Conservation (phyloP, 2,888 invertebrate species). For the Schrankia costaestrigalis region DNA sequence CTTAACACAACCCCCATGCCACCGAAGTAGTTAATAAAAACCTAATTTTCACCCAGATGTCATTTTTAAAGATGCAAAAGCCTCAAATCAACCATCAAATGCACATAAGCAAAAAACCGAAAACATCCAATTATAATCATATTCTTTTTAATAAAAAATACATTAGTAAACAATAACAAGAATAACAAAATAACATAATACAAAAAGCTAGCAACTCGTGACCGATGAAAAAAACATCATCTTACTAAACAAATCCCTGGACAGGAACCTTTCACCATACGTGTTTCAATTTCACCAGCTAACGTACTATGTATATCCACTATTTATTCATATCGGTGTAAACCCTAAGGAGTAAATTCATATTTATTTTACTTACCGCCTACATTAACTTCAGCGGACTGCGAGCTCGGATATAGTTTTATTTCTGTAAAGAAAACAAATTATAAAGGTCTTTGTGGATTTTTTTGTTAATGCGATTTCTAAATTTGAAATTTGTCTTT, state of each 20-base stretch:
- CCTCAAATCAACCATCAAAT: too few species aligned
- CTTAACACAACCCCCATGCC: too few species aligned
- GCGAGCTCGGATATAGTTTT: constrained; percentile 52
- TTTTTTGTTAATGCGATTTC: constrained; percentile 6
- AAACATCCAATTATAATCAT: too few species aligned
- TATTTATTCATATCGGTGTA: constrained; percentile 34
- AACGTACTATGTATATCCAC: constrained; percentile 16
- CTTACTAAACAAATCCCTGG: constrained; percentile 22
- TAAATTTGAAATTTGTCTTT: constrained; percentile 2
- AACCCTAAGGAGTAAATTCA: constrained; percentile 31
- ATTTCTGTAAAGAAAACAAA: constrained; percentile 48
- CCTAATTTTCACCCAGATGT: too few species aligned
- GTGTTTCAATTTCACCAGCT: constrained; percentile 29
- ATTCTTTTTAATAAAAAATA: too few species aligned
- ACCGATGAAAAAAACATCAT: not conserved
- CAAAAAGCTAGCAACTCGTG: not conserved
- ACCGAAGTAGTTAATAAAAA: too few species aligned
- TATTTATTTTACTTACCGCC: constrained; percentile 43
- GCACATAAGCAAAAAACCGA: too few species aligned
- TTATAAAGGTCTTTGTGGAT: constrained; percentile 11
- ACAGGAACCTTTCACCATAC: constrained; percentile 13
- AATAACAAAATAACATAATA: too few species aligned
- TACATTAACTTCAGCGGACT: constrained; percentile 47
- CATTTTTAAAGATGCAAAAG: too few species aligned
- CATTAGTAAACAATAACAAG: too few species aligned